Base-by-base conservation (phyloP, 2,797 vertebrate genomes). In the Neomorphus geoffroyi region DNA sequence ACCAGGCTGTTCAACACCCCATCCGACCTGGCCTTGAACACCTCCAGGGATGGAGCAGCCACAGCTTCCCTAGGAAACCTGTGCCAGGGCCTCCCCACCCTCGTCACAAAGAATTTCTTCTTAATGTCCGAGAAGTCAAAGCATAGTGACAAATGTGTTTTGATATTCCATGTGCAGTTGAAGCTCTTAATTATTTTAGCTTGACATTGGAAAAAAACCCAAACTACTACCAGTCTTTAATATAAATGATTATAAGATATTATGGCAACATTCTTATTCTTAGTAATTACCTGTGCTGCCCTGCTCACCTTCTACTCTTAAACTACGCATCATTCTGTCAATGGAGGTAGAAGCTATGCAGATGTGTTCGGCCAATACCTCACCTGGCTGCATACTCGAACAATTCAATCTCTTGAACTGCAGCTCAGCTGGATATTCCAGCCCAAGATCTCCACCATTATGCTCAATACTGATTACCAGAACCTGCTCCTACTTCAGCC, bases 401-500 rank as follows among this genome's bases (percentile, higher is more conserved):
- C 69, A 72, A 45, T 18, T 37, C 83, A 72, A 81, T 69, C 65
- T 58, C 69, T 1, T 24, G 30, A 93, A 77, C 1, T 60, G 32
- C 79, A 90, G 65, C 66, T 43, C 87, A 43, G 57, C 73, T 79
- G 65, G 50, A 54, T 72, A 48, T 43, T 78, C 72, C 75, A 18
- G 15, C 28, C 80, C 64, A 17, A 33, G 11, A 73, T 18, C 73
- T 66, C 86, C 67, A 53, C 67, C 46, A 41, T 41, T 53, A 77
- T 11, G 17, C 54, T 93, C 79, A 43, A 33, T 37, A 64, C 15
- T 3, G 12, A 58, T 43, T 53, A 88, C 54, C 53, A 70, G 37
- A 91, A 86, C 48, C 39, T 51, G 43, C 32, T 93, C n/a, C 60
- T 58, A 13, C 27, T 94, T 67, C 65, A 85, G 64, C 41, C 58